A percentile compares a stretch with the other conserved stretches of the same genome.
These are phyloP conservation scores for Ladona fulva DNA, from an alignment of 1,140 invertebrate species.

Conservation along the genomic window DNA sequence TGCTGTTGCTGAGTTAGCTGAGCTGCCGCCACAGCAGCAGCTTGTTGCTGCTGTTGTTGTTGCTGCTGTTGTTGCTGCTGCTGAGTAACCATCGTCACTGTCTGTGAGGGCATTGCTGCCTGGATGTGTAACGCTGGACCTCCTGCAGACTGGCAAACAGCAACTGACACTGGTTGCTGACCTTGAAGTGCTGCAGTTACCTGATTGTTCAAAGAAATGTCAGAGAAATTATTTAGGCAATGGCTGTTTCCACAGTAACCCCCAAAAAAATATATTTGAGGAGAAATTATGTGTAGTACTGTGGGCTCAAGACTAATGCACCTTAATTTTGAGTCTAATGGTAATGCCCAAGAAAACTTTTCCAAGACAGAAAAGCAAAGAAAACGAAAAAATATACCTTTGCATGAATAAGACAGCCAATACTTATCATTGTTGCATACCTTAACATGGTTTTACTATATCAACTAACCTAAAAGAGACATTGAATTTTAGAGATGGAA, in stretches of 20 bases:
- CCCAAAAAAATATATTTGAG: no score
- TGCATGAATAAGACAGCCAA: no score
- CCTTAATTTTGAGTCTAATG: no score
- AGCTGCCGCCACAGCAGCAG: neutral
- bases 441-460: no score
- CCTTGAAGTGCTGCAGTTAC: neutral
- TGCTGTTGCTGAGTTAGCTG: neutral
- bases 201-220: neutral
- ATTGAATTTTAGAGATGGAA: no score
- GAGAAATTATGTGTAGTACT: no score
- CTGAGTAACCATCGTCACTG: neutral
- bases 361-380: no score
- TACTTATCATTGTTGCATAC: no score
- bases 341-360: no score
- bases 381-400: no score
- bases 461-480: no score
- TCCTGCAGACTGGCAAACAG: neutral
- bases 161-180: neutral
- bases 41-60: neutral
- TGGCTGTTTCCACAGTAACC: neutral
- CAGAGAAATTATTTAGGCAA: neutral
- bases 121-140: neutral
- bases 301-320: no score
- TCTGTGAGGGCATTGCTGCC: neutral
- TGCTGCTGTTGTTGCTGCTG: neutral